These are phyloP conservation scores for Riparia riparia DNA, from an alignment of 2,113 vertebrate genomes.

Conservation along the genomic window DNA sequence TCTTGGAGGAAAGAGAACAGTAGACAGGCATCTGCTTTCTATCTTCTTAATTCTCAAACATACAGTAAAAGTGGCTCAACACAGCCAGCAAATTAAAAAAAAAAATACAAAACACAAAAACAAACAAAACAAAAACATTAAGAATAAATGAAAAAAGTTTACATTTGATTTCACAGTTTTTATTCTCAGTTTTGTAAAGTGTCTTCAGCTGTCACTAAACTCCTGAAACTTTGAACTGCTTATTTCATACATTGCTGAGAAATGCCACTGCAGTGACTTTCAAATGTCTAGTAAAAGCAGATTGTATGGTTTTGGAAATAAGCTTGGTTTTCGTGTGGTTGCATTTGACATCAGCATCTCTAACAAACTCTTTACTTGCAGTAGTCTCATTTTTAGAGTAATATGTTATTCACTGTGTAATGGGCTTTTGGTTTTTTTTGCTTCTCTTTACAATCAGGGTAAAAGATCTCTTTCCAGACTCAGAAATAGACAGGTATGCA, in stretches of 20 bases:
- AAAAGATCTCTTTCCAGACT: constrained; percentile 83
- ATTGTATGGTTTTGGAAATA: background rate
- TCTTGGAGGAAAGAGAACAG: background rate
- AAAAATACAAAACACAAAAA: background rate
- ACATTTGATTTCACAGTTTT: background rate
- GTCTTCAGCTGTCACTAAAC: background rate
- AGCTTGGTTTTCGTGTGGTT: background rate
- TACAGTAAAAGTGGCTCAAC: background rate
- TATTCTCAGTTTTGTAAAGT: background rate
- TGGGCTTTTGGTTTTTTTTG: background rate
- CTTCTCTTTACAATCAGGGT: constrained; percentile 75
- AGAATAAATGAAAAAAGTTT: background rate
- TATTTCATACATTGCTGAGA: background rate
- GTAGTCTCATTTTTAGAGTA: background rate
- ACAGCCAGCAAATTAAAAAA: background rate
- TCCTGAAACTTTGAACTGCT: background rate
- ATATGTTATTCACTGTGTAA: background rate
- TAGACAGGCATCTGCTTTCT: background rate
- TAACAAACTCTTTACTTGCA: background rate
- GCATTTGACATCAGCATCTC: background rate
- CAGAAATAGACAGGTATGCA: constrained; percentile 88
- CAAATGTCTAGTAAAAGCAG: background rate
- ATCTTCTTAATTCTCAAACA: background rate
- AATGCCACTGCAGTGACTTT: background rate
- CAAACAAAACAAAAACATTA: background rate